Evolutionary conservation across 2,888 invertebrate species (phyloP).

Genomic region (Lamellibrachia columna): DNA sequence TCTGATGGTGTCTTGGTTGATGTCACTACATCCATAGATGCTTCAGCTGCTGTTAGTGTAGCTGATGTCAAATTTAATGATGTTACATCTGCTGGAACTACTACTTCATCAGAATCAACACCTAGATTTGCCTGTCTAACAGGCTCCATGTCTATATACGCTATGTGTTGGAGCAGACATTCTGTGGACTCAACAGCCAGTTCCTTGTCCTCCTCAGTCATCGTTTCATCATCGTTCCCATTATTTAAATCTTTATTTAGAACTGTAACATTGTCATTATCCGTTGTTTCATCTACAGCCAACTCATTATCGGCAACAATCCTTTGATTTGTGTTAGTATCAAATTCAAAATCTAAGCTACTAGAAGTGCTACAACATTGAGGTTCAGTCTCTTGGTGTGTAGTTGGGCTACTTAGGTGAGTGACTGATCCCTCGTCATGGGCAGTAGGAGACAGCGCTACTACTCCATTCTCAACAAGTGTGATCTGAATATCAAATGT

Average conservation of each 20-base stretch:
- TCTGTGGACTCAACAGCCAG: background rate
- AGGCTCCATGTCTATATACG: background rate
- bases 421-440: background rate
- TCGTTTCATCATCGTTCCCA: background rate
- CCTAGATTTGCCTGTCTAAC: background rate
- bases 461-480: background rate
- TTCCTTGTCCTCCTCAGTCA: background rate
- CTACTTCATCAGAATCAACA: background rate
- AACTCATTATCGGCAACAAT: background rate
- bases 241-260: background rate
- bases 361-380: too few species aligned
- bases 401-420: background rate
- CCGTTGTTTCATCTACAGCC: background rate
- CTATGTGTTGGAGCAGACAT: background rate
- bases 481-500: background rate
- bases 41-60: background rate
- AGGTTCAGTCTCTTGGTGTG: background rate
- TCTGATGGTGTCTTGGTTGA: background rate
- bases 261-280: background rate
- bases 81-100: background rate
- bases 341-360: too few species aligned
- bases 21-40: background rate
- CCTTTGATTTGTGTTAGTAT: background rate
- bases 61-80: background rate
- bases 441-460: background rate